Percentiles rank a stretch among this genome's conserved stretches.
Evolutionary conservation across 2,113 vertebrate genomes (phyloP).

Genomic region (Apodemus speciosus): DNA sequence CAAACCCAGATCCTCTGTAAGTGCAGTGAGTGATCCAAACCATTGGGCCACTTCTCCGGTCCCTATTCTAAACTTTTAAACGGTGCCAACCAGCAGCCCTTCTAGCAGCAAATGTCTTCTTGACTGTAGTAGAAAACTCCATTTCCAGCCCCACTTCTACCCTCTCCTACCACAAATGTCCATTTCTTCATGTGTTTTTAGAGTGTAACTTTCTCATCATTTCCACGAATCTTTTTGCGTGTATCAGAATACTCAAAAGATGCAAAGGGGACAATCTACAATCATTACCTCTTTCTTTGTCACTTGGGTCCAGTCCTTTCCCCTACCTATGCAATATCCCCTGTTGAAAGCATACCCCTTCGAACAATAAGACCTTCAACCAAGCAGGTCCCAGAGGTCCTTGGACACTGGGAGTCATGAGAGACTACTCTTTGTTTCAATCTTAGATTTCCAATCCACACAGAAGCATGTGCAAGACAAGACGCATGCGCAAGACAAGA

Average conservation of each 20-base stretch:
- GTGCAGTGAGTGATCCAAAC: background rate
- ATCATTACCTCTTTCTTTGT: background rate
- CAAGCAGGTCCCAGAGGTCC: background rate
- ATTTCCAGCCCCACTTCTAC: background rate
- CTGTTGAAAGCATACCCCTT: background rate
- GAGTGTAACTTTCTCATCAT: background rate
- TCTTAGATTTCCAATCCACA: background rate
- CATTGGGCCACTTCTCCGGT: background rate
- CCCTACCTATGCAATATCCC: no score
- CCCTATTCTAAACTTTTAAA: background rate
- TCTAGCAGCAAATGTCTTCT: background rate
- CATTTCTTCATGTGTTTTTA: background rate
- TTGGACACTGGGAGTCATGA: background rate
- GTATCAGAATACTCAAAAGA: background rate
- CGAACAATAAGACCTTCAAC: background rate
- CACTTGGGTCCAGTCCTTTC: background rate
- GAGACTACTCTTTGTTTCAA: background rate
- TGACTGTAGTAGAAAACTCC: background rate
- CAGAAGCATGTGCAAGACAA: no score
- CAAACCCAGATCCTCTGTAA: background rate
- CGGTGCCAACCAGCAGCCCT: background rate
- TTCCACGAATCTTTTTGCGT: background rate
- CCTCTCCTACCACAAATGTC: background rate
- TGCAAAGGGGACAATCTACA: background rate
- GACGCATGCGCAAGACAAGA: no score